Percentiles rank a stretch among this genome's conserved stretches.
phyloP scores from a whole-genome alignment of 2,113 vertebrate genomes.

The Oryzias curvinotus region DNA sequence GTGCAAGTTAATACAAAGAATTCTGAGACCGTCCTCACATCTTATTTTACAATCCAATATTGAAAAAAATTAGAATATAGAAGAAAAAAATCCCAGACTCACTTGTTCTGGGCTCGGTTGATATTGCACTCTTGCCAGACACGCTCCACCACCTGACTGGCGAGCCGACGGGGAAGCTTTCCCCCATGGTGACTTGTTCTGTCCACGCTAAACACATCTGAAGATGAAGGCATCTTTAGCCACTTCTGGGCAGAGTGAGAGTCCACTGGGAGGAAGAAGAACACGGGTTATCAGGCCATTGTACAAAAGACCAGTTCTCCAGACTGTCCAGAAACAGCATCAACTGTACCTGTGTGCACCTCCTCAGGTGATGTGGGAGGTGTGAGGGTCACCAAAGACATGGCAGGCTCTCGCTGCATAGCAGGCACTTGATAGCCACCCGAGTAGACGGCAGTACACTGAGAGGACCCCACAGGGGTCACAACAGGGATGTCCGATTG shows the following conservation, averaged over 20 bases:
- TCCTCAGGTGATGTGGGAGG: constrained; percentile 98
- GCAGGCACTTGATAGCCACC: constrained; percentile 96
- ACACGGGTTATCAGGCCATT: not conserved
- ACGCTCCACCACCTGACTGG: constrained; percentile 92
- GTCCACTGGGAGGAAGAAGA: constrained; percentile 81
- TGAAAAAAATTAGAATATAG: too few species aligned
- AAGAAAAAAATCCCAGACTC: constrained; percentile 40
- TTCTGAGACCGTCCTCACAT: not conserved
- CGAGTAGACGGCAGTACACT: constrained; percentile 87
- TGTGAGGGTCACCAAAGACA: constrained; percentile 96
- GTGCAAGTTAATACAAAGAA: not conserved
- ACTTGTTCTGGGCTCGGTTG: constrained; percentile 97
- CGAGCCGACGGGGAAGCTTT: constrained; percentile 90
- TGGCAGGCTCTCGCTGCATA: constrained; percentile 93
- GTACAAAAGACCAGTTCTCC: not conserved
- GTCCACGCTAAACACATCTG: constrained; percentile 88
- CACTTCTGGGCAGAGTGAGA: constrained; percentile 92
- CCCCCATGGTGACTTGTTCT: constrained; percentile 94
- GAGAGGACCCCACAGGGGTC: constrained; percentile 85
- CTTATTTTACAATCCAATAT: too few species aligned
- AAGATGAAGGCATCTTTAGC: constrained; percentile 89
- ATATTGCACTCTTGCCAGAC: constrained; percentile 99
- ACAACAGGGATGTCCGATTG: constrained; percentile 92
- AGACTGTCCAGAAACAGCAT: not conserved
- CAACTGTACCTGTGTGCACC: constrained; percentile 86